A percentile compares a stretch with the other conserved stretches of the same genome.
Evolutionary conservation across 2,797 vertebrate species (phyloP).

Genomic region (Enteromius mattozi): DNA sequence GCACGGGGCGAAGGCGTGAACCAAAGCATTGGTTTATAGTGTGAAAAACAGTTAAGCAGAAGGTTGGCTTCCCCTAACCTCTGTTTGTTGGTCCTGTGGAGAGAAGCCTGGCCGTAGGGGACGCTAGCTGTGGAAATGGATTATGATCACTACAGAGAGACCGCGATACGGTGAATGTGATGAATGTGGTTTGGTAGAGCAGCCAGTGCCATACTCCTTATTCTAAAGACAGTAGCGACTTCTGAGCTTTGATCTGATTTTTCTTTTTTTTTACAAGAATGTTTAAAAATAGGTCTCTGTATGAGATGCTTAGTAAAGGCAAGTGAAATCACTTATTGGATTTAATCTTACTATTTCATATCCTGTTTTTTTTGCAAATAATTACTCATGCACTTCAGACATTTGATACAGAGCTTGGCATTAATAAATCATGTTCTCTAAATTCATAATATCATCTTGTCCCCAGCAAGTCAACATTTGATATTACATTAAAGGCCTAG

Average conservation of each 20-base stretch:
- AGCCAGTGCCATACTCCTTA: constrained; percentile 28
- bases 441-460: constrained; percentile 82
- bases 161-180: constrained; percentile 63
- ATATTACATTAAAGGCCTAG: constrained; percentile 82
- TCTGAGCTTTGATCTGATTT: constrained; percentile 30
- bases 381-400: constrained; percentile 75
- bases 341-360: constrained; percentile 66
- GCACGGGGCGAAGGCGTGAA: constrained; percentile 65
- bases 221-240: constrained; percentile 26
- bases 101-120: constrained; percentile 71
- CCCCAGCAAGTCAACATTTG: constrained; percentile 81
- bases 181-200: constrained; percentile 60
- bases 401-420: constrained; percentile 73
- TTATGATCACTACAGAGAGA: constrained; percentile 75
- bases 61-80: constrained; percentile 56
- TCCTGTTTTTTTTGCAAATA: constrained; percentile 63
- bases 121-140: constrained; percentile 77
- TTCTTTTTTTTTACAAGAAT: constrained; percentile 20
- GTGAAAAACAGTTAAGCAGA: constrained; percentile 61
- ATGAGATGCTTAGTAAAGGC: constrained; percentile 69
- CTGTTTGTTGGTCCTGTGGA: constrained; percentile 72
- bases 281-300: constrained; percentile 54
- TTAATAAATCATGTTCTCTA: constrained; percentile 79
- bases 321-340: constrained; percentile 71
- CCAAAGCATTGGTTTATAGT: constrained; percentile 65